phyloP scores from a whole-genome alignment of 2,888 invertebrate species.

The Tetranychus piercei region DNA sequence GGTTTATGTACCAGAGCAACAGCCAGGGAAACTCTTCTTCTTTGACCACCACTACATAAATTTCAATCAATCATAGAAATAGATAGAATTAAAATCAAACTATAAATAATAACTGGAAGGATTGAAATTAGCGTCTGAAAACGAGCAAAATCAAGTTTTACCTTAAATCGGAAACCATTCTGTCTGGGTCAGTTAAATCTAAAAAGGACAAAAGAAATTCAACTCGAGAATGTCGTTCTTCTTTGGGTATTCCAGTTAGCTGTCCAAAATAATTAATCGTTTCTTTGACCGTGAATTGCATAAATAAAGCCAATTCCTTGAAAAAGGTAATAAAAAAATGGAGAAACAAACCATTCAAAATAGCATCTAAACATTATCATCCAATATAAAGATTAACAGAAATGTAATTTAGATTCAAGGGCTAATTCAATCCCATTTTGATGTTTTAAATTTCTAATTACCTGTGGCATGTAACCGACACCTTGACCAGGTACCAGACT shows the following conservation, averaged over 20 bases:
- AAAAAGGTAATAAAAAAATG: background rate
- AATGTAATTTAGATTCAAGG: too few species aligned
- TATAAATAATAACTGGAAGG: background rate
- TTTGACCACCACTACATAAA: conserved; percentile 11
- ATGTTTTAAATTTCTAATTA: conserved; percentile 7
- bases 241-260: conserved; percentile 27
- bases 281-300: conserved; percentile 32
- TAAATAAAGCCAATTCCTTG: conserved; percentile 25
- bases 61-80: background rate
- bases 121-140: background rate
- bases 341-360: too few species aligned
- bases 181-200: conserved; percentile 31
- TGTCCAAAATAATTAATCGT: conserved; percentile 34
- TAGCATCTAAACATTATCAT: background rate
- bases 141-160: background rate
- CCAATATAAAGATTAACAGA: too few species aligned
- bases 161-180: conserved; percentile 31
- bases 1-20: conserved; percentile 10
- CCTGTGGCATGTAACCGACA: conserved; percentile 86
- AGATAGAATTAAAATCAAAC: background rate
- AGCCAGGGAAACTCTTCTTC: conserved; percentile 12
- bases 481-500: conserved; percentile 81
- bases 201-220: conserved; percentile 33
- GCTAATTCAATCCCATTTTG: too few species aligned
- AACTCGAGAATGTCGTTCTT: conserved; percentile 26